Evolutionary conservation across 2,797 vertebrate species (phyloP).

Genomic region (Tympanoctomys barrerae): DNA sequence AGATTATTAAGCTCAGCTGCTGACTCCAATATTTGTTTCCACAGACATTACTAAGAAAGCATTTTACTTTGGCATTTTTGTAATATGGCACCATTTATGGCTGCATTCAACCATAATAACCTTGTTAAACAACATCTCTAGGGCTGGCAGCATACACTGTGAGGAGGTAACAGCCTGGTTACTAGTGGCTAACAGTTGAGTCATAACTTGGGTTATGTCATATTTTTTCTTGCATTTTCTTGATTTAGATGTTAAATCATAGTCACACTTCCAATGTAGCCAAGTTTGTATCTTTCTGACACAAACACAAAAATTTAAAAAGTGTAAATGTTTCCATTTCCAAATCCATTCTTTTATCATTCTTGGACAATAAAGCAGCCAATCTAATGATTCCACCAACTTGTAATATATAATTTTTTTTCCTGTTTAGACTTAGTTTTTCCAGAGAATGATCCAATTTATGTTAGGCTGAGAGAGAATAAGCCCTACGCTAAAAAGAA

Average conservation of each 20-base stretch:
- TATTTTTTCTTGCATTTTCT: slow-evolving; percentile 33
- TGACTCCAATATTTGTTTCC: slow-evolving; percentile 62
- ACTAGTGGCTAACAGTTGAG: background rate
- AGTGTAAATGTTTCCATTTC: slow-evolving; percentile 68
- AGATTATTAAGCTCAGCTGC: slow-evolving; percentile 65
- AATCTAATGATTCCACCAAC: slow-evolving; percentile 65
- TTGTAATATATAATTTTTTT: background rate
- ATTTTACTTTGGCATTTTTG: slow-evolving; percentile 62
- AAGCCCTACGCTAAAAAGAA: slow-evolving; percentile 54
- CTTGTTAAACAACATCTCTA: slow-evolving; percentile 40
- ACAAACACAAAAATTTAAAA: slow-evolving; percentile 59
- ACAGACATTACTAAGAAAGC: slow-evolving; percentile 41
- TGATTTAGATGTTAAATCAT: slow-evolving; percentile 53
- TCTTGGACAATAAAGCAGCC: slow-evolving; percentile 76
- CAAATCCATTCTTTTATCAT: slow-evolving; percentile 27
- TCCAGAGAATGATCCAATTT: slow-evolving; percentile 72
- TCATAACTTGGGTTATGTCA: slow-evolving; percentile 29
- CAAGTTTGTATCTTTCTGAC: slow-evolving; percentile 52
- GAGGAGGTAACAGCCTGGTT: background rate
- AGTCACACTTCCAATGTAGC: slow-evolving; percentile 58
- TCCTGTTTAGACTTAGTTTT: slow-evolving; percentile 73
- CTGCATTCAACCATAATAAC: slow-evolving; percentile 62
- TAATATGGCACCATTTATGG: slow-evolving; percentile 59
- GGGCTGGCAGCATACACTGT: background rate
- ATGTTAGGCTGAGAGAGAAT: slow-evolving; percentile 75